Base-by-base conservation (phyloP, 2,888 invertebrate species). In the Charanyca ferruginea region DNA sequence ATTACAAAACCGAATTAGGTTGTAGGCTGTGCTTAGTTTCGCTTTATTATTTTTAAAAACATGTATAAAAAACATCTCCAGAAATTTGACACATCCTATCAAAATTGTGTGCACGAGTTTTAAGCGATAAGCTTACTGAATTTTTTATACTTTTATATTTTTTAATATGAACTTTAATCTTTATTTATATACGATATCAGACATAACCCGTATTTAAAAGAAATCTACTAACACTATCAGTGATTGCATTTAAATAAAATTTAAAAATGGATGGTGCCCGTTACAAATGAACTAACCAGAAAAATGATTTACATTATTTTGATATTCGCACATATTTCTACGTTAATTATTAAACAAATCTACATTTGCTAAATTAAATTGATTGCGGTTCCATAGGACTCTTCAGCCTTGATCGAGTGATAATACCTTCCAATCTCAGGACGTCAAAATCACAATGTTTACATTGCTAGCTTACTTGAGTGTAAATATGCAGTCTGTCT, bases 141-240 rank as follows among this genome's bases (percentile, higher is more conserved):
- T 55, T 82, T 55, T 84, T 83, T 79, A 68, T 79, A 84, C 77
- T 79, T 84, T 83, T 83, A 75, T 84, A 84, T 80, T 75, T 78
- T 77, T 78, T 73, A 62, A 58, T 73, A 63, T 71, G 53, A 42
- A 52, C 25, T 52, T 66, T 59, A 54, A 44, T 48, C 8, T 62
- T 70, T 72, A 55, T 62, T 64, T 66, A 59, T 59, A n/a, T 49
- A 69, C 41, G 28, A n/a, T 32, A 54, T 8, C 53, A 49, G 32
- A 64, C 38, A 23, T 69, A 66, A 78, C 65, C 41, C 41, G 18
- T 64, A 42, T 49, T 68, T 68, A 42, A 70, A 66, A 38, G 22
- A 61, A 62, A 64, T 62, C 32, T 74, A 78, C 73, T 74, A 81
- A 81, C 68, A 70, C 16, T 66, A 73, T 78, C 76, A 81, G 67